Evolutionary conservation across 2,888 invertebrate genomes (phyloP).

Genomic region (Hyposoter dolosus): DNA sequence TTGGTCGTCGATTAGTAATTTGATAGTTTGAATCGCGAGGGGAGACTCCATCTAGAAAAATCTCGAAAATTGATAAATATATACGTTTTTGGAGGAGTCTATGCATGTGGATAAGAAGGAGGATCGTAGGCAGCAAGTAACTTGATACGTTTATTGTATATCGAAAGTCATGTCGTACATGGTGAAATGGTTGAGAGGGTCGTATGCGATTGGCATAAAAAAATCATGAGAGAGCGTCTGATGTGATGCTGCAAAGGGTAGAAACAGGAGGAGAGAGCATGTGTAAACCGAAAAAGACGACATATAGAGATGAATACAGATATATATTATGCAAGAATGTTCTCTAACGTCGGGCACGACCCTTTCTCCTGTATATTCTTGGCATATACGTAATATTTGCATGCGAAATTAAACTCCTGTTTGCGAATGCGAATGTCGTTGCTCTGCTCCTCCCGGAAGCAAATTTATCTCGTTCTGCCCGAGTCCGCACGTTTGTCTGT

Average conservation of each 20-base stretch:
- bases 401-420: conserved; percentile 84
- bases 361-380: conserved; percentile 55
- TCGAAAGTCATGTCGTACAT: conserved; percentile 62
- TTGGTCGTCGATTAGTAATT: conserved; percentile 23
- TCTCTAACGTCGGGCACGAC: conserved; percentile 50
- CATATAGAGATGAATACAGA: neutral
- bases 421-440: conserved; percentile 80
- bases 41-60: neutral
- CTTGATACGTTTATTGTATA: conserved; percentile 61
- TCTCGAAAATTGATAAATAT: neutral
- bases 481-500: conserved; percentile 60
- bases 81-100: neutral
- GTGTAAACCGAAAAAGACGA: conserved; percentile 30
- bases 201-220: conserved; percentile 60
- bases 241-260: conserved; percentile 44
- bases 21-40: neutral
- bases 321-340: conserved; percentile 48
- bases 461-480: conserved; percentile 61
- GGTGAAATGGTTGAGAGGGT: conserved; percentile 59
- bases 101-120: conserved; percentile 3
- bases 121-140: conserved; percentile 51
- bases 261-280: neutral
- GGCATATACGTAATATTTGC: conserved; percentile 81
- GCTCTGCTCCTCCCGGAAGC: conserved; percentile 57
- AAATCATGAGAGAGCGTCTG: conserved; percentile 66